These are phyloP conservation scores for Nylanderia fulva DNA, from an alignment of 1,140 invertebrate genomes.

Conservation along the genomic window DNA sequence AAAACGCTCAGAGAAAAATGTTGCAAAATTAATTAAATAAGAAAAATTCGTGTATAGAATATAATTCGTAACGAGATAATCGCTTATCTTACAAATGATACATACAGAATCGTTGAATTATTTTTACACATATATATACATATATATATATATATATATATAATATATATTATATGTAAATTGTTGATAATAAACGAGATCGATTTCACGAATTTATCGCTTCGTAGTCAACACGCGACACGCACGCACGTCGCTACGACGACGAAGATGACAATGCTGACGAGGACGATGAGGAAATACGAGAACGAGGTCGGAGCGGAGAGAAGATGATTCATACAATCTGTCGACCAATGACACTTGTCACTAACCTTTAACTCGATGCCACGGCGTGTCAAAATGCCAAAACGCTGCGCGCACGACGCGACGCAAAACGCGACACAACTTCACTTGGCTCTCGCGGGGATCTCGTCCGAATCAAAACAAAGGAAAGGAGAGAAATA, in stretches of 20 bases:
- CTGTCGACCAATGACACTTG: slow-evolving; percentile 41
- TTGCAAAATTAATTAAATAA: not conserved
- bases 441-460: not conserved
- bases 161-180: not conserved
- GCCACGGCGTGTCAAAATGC: not conserved
- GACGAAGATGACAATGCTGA: not conserved
- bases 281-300: not conserved
- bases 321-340: slow-evolving; percentile 25
- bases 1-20: not conserved
- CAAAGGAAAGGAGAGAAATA: slow-evolving; percentile 3
- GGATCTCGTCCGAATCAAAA: not conserved
- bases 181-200: not conserved
- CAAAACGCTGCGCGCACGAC: not conserved
- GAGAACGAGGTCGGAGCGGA: not conserved
- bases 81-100: not conserved
- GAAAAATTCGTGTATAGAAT: not conserved
- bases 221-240: not conserved
- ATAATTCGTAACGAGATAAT: not conserved
- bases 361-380: slow-evolving; percentile 33
- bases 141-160: no score
- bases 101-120: not conserved
- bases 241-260: not conserved
- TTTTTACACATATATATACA: no score
- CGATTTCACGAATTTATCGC: slow-evolving; percentile 3
- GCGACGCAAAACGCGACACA: not conserved